Percentiles rank a stretch among this genome's conserved stretches.
Conservation (phyloP, 2,888 invertebrate genomes). For the Nephrocerus scutellatus region DNA sequence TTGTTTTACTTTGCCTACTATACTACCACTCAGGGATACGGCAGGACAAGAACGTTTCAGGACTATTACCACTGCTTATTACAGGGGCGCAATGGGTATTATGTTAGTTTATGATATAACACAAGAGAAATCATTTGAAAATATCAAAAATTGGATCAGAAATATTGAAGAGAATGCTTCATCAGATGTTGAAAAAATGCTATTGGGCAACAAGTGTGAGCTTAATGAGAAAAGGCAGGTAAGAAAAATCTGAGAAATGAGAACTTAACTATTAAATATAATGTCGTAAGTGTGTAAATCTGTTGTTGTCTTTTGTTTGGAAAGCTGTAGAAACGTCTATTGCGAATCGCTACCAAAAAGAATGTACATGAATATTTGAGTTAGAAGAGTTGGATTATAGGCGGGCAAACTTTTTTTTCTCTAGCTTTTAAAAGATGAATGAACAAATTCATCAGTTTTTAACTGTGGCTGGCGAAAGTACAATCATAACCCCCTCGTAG, state of each 20-base stretch:
- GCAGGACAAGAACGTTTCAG: constrained; percentile 98
- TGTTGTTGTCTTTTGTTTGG: neutral
- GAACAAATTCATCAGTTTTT: too few relatives aligned
- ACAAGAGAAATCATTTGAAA: constrained; percentile 98
- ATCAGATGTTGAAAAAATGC: constrained; percentile 98
- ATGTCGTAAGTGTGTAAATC: too few relatives aligned
- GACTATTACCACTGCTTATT: constrained; percentile 99
- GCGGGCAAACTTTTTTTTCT: too few relatives aligned
- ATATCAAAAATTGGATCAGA: constrained; percentile 98
- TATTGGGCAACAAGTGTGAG: constrained; percentile 98
- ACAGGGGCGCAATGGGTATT: constrained; percentile 99
- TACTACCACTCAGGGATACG: constrained; percentile 73
- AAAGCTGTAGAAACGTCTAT: too few relatives aligned
- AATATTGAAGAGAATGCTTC: constrained; percentile 99
- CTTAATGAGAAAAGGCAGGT: constrained; percentile 90
- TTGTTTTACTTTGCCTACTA: constrained; percentile 6
- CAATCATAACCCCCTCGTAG: too few relatives aligned
- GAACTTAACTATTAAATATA: too few relatives aligned
- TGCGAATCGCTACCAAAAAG: too few relatives aligned
- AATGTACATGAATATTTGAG: too few relatives aligned
- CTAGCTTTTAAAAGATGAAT: too few relatives aligned
- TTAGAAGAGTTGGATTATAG: too few relatives aligned
- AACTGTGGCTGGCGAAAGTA: too few relatives aligned
- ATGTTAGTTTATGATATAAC: constrained; percentile 99
- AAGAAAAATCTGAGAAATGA: constrained; percentile 10